These are phyloP conservation scores for Charanyca ferruginea DNA, from an alignment of 2,888 invertebrate genomes.

Conservation along the genomic window DNA sequence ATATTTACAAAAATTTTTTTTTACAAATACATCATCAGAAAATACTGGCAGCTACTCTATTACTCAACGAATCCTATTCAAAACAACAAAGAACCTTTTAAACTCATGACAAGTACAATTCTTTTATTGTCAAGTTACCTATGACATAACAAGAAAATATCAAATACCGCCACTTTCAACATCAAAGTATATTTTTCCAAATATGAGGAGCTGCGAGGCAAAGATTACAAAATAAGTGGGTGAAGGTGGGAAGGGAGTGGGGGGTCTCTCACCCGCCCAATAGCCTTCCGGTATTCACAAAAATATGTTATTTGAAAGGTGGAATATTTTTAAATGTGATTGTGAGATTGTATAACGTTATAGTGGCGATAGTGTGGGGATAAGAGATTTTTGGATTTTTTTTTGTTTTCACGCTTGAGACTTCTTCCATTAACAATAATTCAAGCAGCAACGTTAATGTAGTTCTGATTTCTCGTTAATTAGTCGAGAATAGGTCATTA, in stretches of 20 bases:
- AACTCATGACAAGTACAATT: constrained; percentile 53
- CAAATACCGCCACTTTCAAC: constrained; percentile 68
- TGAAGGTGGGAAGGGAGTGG: constrained; percentile 25
- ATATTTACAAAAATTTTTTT: constrained; percentile 4
- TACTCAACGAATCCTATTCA: constrained; percentile 31
- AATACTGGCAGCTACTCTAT: neutral
- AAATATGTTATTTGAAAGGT: constrained; percentile 64
- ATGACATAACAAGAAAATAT: constrained; percentile 62
- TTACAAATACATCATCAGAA: constrained; percentile 1
- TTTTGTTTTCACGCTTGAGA: neutral
- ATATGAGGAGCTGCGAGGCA: constrained; percentile 64
- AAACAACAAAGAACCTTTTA: constrained; percentile 57
- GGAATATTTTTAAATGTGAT: constrained; percentile 59
- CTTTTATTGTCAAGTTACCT: constrained; percentile 59
- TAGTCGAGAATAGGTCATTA: neutral
- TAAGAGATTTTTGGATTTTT: constrained; percentile 1
- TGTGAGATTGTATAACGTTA: constrained; percentile 38
- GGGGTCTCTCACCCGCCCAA: constrained; percentile 25
- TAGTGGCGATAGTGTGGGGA: constrained; percentile 10
- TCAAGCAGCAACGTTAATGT: neutral
- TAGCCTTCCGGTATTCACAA: constrained; percentile 44
- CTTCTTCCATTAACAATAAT: neutral
- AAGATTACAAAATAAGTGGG: constrained; percentile 69
- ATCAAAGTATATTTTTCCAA: constrained; percentile 70
- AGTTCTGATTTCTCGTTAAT: too few species aligned